Percentiles rank a stretch among this genome's conserved stretches.
phyloP scores from a whole-genome alignment of 2,888 invertebrate species.

The Diploptera punctata region DNA sequence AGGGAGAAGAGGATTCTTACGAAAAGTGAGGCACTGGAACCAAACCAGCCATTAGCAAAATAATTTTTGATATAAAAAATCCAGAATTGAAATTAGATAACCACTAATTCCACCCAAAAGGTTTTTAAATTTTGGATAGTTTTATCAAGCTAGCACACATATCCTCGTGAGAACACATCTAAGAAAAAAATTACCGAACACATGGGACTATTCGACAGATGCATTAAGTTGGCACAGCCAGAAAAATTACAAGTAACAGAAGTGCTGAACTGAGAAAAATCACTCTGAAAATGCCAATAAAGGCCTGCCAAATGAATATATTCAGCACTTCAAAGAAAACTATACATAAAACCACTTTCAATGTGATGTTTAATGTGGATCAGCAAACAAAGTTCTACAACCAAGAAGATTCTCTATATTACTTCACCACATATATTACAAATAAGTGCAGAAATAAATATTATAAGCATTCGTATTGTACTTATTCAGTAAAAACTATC shows the following conservation, averaged over 20 bases:
- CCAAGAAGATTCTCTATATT: neutral
- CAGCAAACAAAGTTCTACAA: neutral
- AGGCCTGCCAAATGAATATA: neutral
- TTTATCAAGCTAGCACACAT: slow-evolving; percentile 5
- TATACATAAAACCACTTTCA: neutral
- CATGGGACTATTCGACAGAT: slow-evolving; percentile 10
- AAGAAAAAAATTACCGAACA: slow-evolving; percentile 9
- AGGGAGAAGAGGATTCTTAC: neutral
- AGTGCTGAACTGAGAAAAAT: neutral
- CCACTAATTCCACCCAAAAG: neutral
- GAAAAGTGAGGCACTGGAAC: slow-evolving; percentile 10
- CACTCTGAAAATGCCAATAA: neutral
- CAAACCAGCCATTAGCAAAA: neutral
- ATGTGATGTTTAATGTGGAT: slow-evolving; percentile 10
- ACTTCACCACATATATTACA: neutral
- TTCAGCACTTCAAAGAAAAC: slow-evolving; percentile 15
- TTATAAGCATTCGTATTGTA: neutral
- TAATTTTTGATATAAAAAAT: neutral
- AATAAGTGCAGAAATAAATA: slow-evolving; percentile 21
- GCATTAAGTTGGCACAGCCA: slow-evolving; percentile 11
- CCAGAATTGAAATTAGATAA: neutral
- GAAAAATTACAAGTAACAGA: neutral
- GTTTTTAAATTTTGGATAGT: neutral
- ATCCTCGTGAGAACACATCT: slow-evolving; percentile 18
- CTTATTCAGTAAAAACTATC: neutral